phyloP scores from a whole-genome alignment of 2,113 vertebrate genomes.

The Mus spicilegus region DNA sequence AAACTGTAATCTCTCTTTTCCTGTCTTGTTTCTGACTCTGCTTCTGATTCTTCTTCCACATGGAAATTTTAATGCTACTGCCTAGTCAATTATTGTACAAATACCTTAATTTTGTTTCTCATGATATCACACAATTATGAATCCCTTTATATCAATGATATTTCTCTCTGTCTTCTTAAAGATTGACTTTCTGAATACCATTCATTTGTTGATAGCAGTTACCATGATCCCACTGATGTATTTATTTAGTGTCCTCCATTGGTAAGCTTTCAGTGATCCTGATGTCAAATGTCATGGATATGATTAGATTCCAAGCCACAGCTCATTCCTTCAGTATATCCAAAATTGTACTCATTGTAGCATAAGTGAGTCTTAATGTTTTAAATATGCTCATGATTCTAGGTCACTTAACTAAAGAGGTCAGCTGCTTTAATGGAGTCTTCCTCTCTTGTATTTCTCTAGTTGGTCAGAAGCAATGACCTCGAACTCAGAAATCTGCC shows the following conservation, averaged over 20 bases:
- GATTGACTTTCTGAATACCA: neutral
- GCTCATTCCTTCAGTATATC: neutral
- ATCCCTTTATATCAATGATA: neutral
- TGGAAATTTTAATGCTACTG: neutral
- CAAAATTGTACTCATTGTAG: neutral
- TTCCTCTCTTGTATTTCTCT: neutral
- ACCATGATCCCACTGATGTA: neutral
- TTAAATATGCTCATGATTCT: neutral
- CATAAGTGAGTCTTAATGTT: neutral
- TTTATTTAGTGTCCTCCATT: neutral
- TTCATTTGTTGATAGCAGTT: neutral
- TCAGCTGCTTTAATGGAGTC: neutral
- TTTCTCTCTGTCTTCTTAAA: conserved; percentile 34
- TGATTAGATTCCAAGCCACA: neutral
- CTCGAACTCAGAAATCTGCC: too few relatives aligned
- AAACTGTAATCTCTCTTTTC: neutral
- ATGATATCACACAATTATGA: neutral
- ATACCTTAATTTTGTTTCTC: neutral
- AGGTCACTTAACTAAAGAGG: neutral
- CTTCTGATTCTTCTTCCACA: neutral
- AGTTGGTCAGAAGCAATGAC: neutral
- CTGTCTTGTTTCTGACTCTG: neutral
- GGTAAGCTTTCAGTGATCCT: neutral
- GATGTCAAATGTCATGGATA: neutral
- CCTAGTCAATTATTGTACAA: neutral